Percentiles rank a stretch among this genome's conserved stretches.
These are phyloP conservation scores for Drosophila pseudoananassae DNA, from an alignment of 1,140 invertebrate genomes.

Conservation along the genomic window DNA sequence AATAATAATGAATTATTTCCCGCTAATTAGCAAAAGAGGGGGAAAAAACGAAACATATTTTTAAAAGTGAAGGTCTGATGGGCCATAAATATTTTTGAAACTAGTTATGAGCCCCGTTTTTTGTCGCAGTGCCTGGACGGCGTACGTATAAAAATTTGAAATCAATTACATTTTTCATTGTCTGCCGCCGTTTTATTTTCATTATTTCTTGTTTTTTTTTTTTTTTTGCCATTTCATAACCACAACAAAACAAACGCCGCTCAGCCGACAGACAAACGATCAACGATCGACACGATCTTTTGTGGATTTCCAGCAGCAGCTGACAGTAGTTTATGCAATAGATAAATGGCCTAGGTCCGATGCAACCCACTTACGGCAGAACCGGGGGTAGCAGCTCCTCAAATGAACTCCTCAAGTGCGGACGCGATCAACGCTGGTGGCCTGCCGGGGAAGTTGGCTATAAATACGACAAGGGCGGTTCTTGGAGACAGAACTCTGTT, in stretches of 20 bases:
- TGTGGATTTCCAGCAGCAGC: constrained; percentile 40
- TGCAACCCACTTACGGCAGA: constrained; percentile 29
- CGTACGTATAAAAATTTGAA: constrained; percentile 67
- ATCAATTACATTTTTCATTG: constrained; percentile 76
- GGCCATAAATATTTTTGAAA: not conserved
- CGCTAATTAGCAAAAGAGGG: too few species aligned
- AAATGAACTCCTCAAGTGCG: constrained; percentile 13
- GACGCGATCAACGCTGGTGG: not conserved
- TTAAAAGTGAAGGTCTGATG: not conserved
- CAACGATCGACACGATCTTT: constrained; percentile 33
- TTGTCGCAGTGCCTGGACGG: not conserved
- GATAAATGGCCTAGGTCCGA: constrained; percentile 17
- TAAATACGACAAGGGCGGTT: not conserved
- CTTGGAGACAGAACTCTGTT: not conserved
- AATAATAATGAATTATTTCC: not conserved
- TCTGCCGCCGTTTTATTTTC: constrained; percentile 29
- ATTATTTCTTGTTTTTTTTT: not conserved
- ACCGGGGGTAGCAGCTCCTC: not conserved
- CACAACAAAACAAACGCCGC: constrained; percentile 64
- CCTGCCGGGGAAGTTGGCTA: not conserved
- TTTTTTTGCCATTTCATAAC: constrained; percentile 74
- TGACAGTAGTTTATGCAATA: constrained; percentile 48
- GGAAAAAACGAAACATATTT: not conserved
- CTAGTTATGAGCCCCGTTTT: not conserved
- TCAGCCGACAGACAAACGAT: constrained; percentile 23